A percentile compares a stretch with the other conserved stretches of the same genome.
These are phyloP conservation scores for Parambassis ranga DNA, from an alignment of 2,797 vertebrate genomes.

Conservation along the genomic window DNA sequence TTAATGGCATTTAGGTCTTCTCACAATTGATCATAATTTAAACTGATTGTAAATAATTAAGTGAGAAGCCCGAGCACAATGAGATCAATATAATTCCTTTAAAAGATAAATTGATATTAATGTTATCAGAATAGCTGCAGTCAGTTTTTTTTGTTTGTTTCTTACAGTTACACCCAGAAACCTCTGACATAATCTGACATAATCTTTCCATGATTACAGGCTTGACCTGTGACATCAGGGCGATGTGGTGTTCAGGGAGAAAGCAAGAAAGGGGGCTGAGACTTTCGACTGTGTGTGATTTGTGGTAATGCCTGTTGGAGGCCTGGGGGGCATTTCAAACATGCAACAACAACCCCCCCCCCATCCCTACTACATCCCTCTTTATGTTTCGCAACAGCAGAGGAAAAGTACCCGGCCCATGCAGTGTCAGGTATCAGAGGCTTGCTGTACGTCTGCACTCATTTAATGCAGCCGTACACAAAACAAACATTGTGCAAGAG, in stretches of 20 bases:
- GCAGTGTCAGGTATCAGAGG: conserved; percentile 55
- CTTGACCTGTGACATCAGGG: conserved; percentile 22
- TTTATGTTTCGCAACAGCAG: conserved; percentile 51
- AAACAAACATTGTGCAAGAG: conserved; percentile 71
- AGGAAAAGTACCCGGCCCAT: conserved; percentile 38
- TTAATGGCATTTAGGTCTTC: background rate
- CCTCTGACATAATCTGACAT: background rate
- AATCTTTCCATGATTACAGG: background rate
- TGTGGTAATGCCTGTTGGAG: conserved; percentile 15
- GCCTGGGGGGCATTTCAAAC: conserved; percentile 19
- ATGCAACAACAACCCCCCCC: conserved; percentile 15
- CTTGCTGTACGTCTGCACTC: conserved; percentile 49
- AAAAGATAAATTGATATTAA: background rate
- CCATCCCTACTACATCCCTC: background rate
- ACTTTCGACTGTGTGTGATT: background rate
- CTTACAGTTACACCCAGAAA: background rate
- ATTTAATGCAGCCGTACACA: conserved; percentile 48
- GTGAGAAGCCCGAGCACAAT: background rate
- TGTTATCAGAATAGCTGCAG: background rate
- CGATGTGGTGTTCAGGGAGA: conserved; percentile 1
- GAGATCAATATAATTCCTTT: background rate
- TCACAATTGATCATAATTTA: background rate
- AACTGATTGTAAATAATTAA: background rate
- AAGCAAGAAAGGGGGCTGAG: background rate
- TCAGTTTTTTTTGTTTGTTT: too few relatives aligned